Evolutionary conservation across 2,888 invertebrate genomes (phyloP), one percentile per base, ranked within the genome.

Genomic region (Dioctria rufipes): DNA sequence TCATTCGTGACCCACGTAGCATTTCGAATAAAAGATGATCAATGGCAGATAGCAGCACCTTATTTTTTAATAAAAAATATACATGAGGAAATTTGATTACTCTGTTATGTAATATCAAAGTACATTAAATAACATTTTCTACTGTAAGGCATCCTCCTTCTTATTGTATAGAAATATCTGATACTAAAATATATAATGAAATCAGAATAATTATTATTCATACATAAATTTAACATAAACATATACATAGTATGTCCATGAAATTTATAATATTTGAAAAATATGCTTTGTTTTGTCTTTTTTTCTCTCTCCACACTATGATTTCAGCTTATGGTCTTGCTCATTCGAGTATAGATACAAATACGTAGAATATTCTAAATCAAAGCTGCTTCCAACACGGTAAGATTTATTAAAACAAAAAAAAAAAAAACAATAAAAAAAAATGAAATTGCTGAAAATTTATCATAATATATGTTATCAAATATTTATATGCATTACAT

Each of bases 341-440:
- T 77, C 63, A 39, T 77, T 77, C 49, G 77, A 63, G 77, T 77
- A 49, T 77, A 63, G 77, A 77, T 25, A 25, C 25, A 25, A 77
- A 63, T 46, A 77, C 77, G 63, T 77, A 77, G 77, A 77, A 77
- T 63, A 77, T 77, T 63, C 77, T 63, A 63, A 77, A 77, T 63
- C 77, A 61, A 77, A 77, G 63, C 77, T 77, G 63, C 77, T 77
- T 63, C 63, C 77, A 77, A 63, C 39, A 77, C 77, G 77, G 77
- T 77, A 77, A 77, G 77, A 63, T 63, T 58, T 40, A 49, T 61
- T 11, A 54, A 37, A 49, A 71, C 25, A 46, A 46, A 46, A 37
- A 49, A 71, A 46, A 46, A 46, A 46, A 6, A 46, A 46, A 46
- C 0, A 54, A 54, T 3, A 11, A 13, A 6, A 54, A 54, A 11